Conservation (phyloP, 2,888 invertebrate genomes). For the Rhagium mordax region DNA sequence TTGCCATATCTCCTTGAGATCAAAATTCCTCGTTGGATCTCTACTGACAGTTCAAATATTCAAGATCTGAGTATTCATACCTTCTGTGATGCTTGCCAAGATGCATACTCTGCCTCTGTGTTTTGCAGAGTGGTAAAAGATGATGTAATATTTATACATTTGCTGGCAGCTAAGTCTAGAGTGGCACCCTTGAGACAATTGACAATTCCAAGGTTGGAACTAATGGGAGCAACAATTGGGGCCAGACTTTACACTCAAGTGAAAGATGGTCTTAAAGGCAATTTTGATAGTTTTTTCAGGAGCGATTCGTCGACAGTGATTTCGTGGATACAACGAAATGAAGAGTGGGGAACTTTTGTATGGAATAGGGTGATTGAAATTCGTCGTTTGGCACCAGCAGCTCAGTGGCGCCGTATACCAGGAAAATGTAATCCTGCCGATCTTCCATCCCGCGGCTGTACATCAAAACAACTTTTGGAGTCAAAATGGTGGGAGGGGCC, state of each 20-base stretch:
- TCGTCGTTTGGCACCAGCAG: slow-evolving; percentile 2
- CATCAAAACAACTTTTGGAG: slow-evolving; percentile 8
- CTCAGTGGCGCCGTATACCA: slow-evolving; percentile 11
- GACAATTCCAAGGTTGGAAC: slow-evolving; percentile 58
- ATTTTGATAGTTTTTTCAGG: slow-evolving; percentile 9
- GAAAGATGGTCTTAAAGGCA: too few species aligned
- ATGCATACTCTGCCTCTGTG: slow-evolving; percentile 53
- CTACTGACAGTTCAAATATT: background rate
- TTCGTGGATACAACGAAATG: slow-evolving; percentile 11
- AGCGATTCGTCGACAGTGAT: slow-evolving; percentile 17
- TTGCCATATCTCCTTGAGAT: slow-evolving; percentile 22
- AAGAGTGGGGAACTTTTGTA: slow-evolving; percentile 23
- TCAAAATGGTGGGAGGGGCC: slow-evolving; percentile 27
- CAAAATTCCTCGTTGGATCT: slow-evolving; percentile 35
- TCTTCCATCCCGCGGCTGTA: slow-evolving; percentile 19
- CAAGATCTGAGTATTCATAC: slow-evolving; percentile 26
- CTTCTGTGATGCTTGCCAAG: slow-evolving; percentile 53
- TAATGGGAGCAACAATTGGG: slow-evolving; percentile 56
- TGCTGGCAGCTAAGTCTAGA: slow-evolving; percentile 51
- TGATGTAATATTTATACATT: slow-evolving; percentile 9
- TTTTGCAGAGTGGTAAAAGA: slow-evolving; percentile 26
- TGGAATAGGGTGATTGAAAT: slow-evolving; percentile 20
- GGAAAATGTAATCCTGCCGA: slow-evolving; percentile 21
- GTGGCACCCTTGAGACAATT: slow-evolving; percentile 52
- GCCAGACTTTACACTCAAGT: slow-evolving; percentile 44